phyloP scores from a whole-genome alignment of 2,888 invertebrate species.

The Itoplectis maculator region DNA sequence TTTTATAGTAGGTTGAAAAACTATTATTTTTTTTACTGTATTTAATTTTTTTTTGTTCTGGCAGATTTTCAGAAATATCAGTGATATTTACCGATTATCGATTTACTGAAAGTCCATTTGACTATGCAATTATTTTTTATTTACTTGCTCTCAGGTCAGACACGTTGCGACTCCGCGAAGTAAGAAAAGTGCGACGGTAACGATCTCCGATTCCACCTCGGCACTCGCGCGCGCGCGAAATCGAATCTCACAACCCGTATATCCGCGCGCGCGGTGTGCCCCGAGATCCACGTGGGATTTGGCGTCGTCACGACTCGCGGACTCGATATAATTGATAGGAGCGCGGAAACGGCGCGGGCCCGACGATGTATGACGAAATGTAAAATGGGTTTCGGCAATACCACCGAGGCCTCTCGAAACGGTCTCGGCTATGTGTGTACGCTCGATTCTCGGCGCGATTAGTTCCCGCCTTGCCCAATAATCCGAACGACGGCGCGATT shows the following conservation, averaged over 20 bases:
- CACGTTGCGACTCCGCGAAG: not conserved
- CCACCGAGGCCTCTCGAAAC: slow-evolving; percentile 20
- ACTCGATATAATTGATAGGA: slow-evolving; percentile 78
- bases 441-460: slow-evolving; percentile 60
- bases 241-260: slow-evolving; percentile 25
- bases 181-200: slow-evolving; percentile 2
- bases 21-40: too few relatives aligned
- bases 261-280: slow-evolving; percentile 16
- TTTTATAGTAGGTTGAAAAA: too few relatives aligned
- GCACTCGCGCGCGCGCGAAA: slow-evolving; percentile 47
- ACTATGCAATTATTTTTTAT: too few relatives aligned
- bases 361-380: slow-evolving; percentile 48
- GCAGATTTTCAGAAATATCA: too few relatives aligned
- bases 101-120: too few relatives aligned
- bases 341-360: slow-evolving; percentile 65
- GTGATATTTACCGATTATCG: too few relatives aligned
- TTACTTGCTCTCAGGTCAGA: too few relatives aligned
- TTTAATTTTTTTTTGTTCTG: too few relatives aligned
- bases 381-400: slow-evolving; percentile 61
- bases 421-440: too few relatives aligned
- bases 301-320: slow-evolving; percentile 65
- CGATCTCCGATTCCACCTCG: slow-evolving; percentile 36
- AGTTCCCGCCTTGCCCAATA: slow-evolving; percentile 68
- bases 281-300: slow-evolving; percentile 51
- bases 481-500: slow-evolving; percentile 61